Evolutionary conservation across 2,888 invertebrate species (phyloP), one percentile per base, ranked within the genome.

Genomic region (Alloscopus bannaensis): DNA sequence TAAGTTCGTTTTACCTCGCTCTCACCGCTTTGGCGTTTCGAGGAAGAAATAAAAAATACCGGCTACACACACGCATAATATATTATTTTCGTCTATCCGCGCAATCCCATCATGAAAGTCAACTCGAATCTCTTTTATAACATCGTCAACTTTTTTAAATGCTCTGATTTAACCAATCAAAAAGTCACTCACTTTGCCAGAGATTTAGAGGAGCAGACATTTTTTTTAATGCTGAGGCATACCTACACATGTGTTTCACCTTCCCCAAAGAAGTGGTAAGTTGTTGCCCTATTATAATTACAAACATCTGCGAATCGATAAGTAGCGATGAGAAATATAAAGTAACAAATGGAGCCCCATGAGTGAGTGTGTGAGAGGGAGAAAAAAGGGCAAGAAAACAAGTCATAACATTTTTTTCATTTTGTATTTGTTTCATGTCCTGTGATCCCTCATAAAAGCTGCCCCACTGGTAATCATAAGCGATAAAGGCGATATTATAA

Each of bases 281-380:
- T 79, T 79, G 66, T 72, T 79, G 78, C 79, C 79, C 72, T 72
- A 79, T 72, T 72, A 79, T 79, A 79, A 79, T 79, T 79, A 72
- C 79, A 66, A 79, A 68, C 79, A 79, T 79, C 79, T 79, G 79
- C 79, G 50, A 79, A 79, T 79, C 79, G 70, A 55, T 77, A 70
- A 64, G 66, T 50, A 66, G 66, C 24, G 22, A 52, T 28, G 29
- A 29, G 29, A 57, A 20, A 42, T 16, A 59, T 22, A 59, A 4
- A 42, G 29, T 59, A 36, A 70, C 40, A 68, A 55, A n/a, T n/a
- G n/a, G n/a, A n/a, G n/a, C n/a, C n/a, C n/a, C n/a, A n/a, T n/a
- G n/a, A n/a, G n/a, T n/a, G n/a, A n/a, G n/a, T n/a, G n/a, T n/a
- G n/a, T n/a, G n/a, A n/a, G n/a, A n/a, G n/a, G n/a, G n/a, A n/a